A percentile compares a stretch with the other conserved stretches of the same genome.
These are phyloP conservation scores for Stichopus horrens DNA, from an alignment of 53 echinoderm and acorn worm species.

Conservation along the genomic window DNA sequence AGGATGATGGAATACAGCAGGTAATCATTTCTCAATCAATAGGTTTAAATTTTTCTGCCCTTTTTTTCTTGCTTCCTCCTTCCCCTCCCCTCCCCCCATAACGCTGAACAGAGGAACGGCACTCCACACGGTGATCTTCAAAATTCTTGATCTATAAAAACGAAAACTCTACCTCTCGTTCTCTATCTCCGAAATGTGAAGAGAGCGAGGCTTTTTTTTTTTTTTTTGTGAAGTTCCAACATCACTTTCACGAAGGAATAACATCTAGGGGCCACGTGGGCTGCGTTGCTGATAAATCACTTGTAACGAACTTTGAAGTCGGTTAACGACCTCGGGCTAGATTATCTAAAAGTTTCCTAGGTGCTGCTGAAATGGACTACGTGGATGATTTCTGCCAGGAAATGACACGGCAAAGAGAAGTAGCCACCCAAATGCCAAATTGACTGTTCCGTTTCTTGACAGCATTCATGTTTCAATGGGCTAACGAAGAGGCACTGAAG, in stretches of 20 bases:
- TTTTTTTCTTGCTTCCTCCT: background rate
- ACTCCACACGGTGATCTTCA: constrained; percentile 1
- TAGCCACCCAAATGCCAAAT: background rate
- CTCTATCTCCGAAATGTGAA: background rate
- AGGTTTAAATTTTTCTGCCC: background rate
- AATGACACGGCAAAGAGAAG: background rate
- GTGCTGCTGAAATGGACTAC: background rate
- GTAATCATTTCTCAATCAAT: background rate
- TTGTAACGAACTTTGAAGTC: constrained; percentile 28
- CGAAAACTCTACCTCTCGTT: background rate
- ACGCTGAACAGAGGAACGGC: background rate
- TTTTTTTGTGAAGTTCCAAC: background rate
- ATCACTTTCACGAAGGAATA: background rate
- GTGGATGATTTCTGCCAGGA: background rate
- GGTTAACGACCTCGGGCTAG: constrained; percentile 23
- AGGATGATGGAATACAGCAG: background rate
- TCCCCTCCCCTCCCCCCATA: background rate
- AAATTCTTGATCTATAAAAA: background rate
- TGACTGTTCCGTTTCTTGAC: background rate
- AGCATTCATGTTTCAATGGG: no score
- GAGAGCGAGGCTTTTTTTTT: background rate
- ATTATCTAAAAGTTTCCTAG: background rate
- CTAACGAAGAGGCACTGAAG: no score
- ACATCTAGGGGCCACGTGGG: constrained; percentile 12
- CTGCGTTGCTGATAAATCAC: constrained; percentile 10